Evolutionary conservation across 2,797 vertebrate genomes (phyloP).

Genomic region (Premnoplex brunnescens): DNA sequence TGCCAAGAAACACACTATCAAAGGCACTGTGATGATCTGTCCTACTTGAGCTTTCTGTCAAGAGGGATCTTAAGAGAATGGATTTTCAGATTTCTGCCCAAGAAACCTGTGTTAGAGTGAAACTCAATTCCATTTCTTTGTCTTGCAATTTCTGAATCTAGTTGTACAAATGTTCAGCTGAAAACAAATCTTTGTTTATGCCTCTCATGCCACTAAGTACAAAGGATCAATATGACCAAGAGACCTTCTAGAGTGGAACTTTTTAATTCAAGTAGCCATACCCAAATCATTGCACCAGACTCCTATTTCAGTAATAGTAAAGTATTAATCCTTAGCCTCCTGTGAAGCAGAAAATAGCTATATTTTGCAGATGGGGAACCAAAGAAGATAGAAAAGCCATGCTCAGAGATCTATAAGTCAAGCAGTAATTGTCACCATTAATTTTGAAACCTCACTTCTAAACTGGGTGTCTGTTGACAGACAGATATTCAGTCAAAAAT

Average conservation of each 20-base stretch:
- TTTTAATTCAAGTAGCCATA: constrained; percentile 34
- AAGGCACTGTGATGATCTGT: neutral
- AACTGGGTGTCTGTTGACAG: neutral
- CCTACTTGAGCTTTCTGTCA: neutral
- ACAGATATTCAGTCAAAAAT: neutral
- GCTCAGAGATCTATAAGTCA: constrained; percentile 4
- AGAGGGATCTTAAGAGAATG: neutral
- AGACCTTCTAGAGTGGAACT: neutral
- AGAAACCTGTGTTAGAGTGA: neutral
- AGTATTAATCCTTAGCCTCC: constrained; percentile 1
- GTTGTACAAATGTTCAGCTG: neutral
- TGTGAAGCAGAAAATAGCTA: constrained; percentile 35
- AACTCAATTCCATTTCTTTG: neutral
- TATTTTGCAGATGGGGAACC: constrained; percentile 9
- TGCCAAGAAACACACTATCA: neutral
- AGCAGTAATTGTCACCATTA: neutral
- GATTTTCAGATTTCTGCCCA: neutral
- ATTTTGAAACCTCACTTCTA: neutral
- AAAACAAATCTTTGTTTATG: neutral
- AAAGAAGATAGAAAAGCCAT: constrained; percentile 11
- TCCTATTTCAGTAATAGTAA: neutral
- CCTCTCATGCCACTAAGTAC: neutral
- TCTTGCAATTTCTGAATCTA: neutral
- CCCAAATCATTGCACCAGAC: neutral
- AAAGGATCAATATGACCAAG: neutral